Evolutionary conservation across 2,113 vertebrate species (phyloP).

Genomic region (Mungos mungo): DNA sequence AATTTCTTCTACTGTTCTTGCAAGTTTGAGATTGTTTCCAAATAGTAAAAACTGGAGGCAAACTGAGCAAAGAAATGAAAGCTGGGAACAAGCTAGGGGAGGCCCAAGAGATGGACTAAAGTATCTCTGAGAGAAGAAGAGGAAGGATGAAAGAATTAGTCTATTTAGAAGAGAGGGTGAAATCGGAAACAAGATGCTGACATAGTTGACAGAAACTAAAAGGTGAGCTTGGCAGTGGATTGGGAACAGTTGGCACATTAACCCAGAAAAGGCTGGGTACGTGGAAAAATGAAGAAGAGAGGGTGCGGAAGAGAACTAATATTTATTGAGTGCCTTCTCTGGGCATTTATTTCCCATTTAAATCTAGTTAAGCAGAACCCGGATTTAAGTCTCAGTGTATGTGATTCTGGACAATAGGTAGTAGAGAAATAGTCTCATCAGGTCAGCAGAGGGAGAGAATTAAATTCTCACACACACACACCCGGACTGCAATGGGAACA

Average conservation of each 20-base stretch:
- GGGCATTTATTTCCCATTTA: neutral
- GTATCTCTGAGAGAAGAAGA: neutral
- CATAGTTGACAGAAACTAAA: neutral
- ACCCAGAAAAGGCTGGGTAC: neutral
- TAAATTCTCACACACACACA: too few species aligned
- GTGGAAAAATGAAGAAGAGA: neutral
- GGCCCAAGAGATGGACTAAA: neutral
- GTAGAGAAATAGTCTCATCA: neutral
- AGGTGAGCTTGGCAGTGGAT: neutral
- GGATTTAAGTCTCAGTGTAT: neutral
- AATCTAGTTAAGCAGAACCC: neutral
- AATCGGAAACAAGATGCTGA: conserved; percentile 14
- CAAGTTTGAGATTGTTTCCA: neutral
- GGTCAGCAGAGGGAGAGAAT: neutral
- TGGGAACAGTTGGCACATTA: neutral
- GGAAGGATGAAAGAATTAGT: neutral
- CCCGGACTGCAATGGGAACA: neutral
- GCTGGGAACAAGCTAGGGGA: neutral
- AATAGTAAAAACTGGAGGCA: neutral
- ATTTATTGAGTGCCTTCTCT: neutral
- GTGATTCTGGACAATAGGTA: neutral
- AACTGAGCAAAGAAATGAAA: neutral
- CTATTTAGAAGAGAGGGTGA: neutral
- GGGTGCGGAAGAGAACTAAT: neutral
- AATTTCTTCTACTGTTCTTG: neutral